A percentile compares a stretch with the other conserved stretches of the same genome.
Evolutionary conservation across 1,140 invertebrate genomes (phyloP).

Genomic region (Drosophila yakuba): DNA sequence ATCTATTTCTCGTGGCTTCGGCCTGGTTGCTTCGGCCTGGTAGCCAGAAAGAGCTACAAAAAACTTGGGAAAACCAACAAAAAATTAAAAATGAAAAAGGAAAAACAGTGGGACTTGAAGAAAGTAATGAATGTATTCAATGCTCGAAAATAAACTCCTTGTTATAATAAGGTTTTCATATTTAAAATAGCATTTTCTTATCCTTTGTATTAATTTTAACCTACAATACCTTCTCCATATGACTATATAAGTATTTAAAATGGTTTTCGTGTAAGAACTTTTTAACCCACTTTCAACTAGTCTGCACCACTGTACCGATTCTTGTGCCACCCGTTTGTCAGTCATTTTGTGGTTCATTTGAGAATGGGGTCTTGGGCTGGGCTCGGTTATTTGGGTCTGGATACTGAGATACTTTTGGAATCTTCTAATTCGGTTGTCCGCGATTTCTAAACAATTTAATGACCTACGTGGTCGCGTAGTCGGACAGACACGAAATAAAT

Average conservation of each 20-base stretch:
- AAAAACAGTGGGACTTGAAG: constrained; percentile 25
- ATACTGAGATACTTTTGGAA: constrained; percentile 32
- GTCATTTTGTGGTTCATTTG: constrained; percentile 78
- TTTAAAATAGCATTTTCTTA: no score
- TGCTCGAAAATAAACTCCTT: no score
- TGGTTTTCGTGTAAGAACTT: no score
- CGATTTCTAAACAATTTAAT: constrained; percentile 81
- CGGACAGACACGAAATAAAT: constrained; percentile 75
- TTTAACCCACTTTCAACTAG: neutral
- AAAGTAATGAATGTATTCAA: neutral
- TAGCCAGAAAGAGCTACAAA: constrained; percentile 14
- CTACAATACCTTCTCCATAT: no score
- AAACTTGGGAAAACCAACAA: constrained; percentile 46
- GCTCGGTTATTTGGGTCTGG: constrained; percentile 36
- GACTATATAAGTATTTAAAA: no score
- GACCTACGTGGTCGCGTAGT: constrained; percentile 71
- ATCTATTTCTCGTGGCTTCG: constrained; percentile 59
- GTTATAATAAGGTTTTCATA: no score
- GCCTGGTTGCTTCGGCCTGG: constrained; percentile 19
- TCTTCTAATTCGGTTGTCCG: constrained; percentile 43
- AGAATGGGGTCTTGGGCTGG: constrained; percentile 42
- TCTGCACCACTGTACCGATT: constrained; percentile 49
- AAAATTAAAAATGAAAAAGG: constrained; percentile 21
- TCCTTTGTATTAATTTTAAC: no score
- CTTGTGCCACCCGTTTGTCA: constrained; percentile 61